Evolutionary conservation across 2,113 vertebrate species (phyloP).

Genomic region (Gobio gobio): DNA sequence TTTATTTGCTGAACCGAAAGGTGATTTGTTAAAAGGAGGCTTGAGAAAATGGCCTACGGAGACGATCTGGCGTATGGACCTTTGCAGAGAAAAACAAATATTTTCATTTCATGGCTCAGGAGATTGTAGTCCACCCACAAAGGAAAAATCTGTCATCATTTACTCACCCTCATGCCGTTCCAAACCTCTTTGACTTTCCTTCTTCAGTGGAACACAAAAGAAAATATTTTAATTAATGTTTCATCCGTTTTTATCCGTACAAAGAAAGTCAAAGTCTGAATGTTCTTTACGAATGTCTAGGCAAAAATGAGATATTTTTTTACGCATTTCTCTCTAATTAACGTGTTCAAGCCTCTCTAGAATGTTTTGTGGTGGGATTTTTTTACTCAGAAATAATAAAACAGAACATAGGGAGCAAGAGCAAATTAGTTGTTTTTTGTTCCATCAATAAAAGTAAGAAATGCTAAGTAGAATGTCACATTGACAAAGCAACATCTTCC

Average conservation of each 20-base stretch:
- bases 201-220: neutral
- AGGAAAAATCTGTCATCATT: neutral
- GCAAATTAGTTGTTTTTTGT: neutral
- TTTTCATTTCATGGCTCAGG: constrained; percentile 6
- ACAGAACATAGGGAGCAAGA: neutral
- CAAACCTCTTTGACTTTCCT: neutral
- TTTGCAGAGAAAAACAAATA: neutral
- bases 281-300: neutral
- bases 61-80: neutral
- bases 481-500: neutral
- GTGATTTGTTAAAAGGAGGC: neutral
- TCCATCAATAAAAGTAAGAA: neutral
- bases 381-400: neutral
- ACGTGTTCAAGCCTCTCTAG: neutral
- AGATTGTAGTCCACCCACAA: neutral
- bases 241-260: neutral
- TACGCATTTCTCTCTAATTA: neutral
- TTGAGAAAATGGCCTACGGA: neutral
- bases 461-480: neutral
- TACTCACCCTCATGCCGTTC: neutral
- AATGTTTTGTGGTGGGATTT: neutral
- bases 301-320: neutral
- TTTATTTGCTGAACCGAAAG: neutral
- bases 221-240: neutral
- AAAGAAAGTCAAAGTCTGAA: neutral